Conservation (phyloP, 2,113 vertebrate species). For the Rallus limicola region DNA sequence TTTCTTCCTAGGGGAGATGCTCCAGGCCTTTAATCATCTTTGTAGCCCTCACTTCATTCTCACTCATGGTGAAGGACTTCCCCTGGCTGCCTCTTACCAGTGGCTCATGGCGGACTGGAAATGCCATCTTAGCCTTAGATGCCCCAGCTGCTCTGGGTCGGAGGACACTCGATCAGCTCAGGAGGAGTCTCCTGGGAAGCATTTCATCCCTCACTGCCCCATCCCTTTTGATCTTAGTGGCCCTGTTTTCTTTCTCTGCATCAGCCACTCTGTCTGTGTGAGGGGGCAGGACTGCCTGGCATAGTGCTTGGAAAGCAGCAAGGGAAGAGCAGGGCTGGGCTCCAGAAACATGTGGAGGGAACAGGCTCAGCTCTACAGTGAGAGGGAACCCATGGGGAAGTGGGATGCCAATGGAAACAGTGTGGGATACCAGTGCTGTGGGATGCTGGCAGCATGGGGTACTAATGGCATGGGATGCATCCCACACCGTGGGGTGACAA, state of each 20-base stretch:
- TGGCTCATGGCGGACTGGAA: neutral
- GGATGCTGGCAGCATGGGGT: neutral
- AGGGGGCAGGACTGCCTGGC: neutral
- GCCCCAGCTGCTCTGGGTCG: constrained; percentile 29
- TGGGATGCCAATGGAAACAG: too few relatives aligned
- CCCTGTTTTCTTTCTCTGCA: fast-evolving
- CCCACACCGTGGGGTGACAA: too few relatives aligned
- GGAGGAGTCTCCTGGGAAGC: constrained; percentile 32
- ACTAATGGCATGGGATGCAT: neutral
- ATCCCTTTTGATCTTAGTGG: neutral
- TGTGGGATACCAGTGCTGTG: too few relatives aligned
- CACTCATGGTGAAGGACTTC: neutral
- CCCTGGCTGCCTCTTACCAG: constrained; percentile 17
- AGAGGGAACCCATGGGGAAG: neutral
- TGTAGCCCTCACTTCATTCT: neutral
- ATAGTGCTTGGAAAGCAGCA: neutral
- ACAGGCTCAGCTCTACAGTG: neutral
- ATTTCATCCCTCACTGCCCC: constrained; percentile 44
- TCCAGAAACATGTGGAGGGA: neutral
- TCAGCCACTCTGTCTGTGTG: neutral
- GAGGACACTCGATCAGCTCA: constrained; percentile 39
- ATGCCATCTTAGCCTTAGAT: neutral
- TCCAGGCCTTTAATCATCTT: too few relatives aligned
- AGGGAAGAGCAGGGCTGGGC: neutral
- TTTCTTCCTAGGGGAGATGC: too few relatives aligned